phyloP scores from a whole-genome alignment of 2,113 vertebrate genomes.

The Scartelaos histophorus region DNA sequence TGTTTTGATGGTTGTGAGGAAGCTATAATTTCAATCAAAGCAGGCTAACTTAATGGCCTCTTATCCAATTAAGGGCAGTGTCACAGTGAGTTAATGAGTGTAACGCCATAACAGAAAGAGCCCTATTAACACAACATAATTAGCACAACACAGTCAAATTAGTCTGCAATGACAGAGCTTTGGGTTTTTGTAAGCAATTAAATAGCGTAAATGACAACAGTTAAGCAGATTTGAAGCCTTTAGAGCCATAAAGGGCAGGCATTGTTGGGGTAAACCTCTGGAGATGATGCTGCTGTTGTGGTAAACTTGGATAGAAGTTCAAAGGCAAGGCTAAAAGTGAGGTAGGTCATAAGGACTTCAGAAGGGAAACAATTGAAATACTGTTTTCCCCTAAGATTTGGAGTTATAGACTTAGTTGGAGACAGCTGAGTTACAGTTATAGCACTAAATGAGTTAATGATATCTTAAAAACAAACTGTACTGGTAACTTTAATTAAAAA shows the following conservation, averaged over 20 bases:
- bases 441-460: too few species aligned
- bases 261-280: slow-evolving; percentile 63
- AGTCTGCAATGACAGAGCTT: slow-evolving; percentile 54
- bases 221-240: slow-evolving; percentile 60
- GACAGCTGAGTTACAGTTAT: too few species aligned
- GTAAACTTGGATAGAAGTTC: slow-evolving; percentile 51
- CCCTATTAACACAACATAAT: slow-evolving; percentile 68
- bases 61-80: slow-evolving; percentile 67
- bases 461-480: too few species aligned
- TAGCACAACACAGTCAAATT: slow-evolving; percentile 69
- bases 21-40: slow-evolving; percentile 52
- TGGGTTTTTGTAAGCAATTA: slow-evolving; percentile 64
- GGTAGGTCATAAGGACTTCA: slow-evolving; percentile 50
- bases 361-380: not conserved
- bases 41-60: slow-evolving; percentile 60
- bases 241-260: slow-evolving; percentile 53
- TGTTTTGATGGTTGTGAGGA: slow-evolving; percentile 16
- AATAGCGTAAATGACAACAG: slow-evolving; percentile 68
- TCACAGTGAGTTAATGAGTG: slow-evolving; percentile 71
- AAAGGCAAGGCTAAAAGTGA: slow-evolving; percentile 58
- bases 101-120: slow-evolving; percentile 61
- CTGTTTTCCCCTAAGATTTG: too few species aligned
- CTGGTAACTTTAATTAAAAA: too few species aligned
- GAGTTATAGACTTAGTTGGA: too few species aligned
- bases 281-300: slow-evolving; percentile 37